These are phyloP conservation scores for Metalampra italica DNA, from an alignment of 2,888 invertebrate genomes.

Conservation along the genomic window DNA sequence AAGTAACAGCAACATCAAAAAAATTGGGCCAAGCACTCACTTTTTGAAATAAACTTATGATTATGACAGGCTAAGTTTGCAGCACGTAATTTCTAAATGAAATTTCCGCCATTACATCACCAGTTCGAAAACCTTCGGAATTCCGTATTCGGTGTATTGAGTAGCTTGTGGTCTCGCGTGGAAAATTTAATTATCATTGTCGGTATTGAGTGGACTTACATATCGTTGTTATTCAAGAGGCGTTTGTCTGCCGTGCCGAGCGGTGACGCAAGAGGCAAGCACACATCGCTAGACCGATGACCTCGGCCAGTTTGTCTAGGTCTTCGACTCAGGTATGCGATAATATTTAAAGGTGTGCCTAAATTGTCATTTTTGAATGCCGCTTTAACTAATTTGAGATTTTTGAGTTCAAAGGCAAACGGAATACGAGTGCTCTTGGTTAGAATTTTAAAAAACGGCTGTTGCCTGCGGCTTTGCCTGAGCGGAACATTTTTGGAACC, in stretches of 20 bases:
- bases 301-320: conserved; percentile 51
- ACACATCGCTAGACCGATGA: conserved; percentile 62
- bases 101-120: not conserved
- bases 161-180: conserved; percentile 40
- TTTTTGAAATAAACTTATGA: no score
- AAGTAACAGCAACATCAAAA: no score
- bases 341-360: not conserved
- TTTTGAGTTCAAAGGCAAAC: no score
- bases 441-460: no score
- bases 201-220: conserved; percentile 40
- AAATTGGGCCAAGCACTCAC: no score
- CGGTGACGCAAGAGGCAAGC: conserved; percentile 61
- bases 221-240: conserved; percentile 65
- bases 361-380: not conserved
- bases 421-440: no score
- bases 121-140: conserved; percentile 39
- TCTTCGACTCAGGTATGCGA: conserved; percentile 5
- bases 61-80: no score
- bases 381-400: no score
- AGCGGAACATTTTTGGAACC: no score
- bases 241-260: conserved; percentile 59
- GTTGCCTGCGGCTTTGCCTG: no score
- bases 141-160: conserved; percentile 39
- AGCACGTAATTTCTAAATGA: not conserved
- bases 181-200: conserved; percentile 71